Evolutionary conservation across 2,113 vertebrate species (phyloP).

Genomic region (Microtus richardsoni): DNA sequence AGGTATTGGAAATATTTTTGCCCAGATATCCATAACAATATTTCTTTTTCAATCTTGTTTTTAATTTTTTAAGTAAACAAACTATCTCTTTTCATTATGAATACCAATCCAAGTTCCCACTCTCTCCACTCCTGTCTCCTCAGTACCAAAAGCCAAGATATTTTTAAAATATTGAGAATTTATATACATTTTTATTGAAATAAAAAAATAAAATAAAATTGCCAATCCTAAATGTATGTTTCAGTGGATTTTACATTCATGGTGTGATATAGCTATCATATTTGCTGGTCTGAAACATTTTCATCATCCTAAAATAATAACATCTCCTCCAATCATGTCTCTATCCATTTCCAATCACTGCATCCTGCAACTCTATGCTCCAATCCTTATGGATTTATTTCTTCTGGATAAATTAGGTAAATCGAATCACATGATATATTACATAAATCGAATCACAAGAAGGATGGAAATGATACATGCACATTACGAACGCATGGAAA

Average conservation of each 20-base stretch:
- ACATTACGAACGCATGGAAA: not conserved
- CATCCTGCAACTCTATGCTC: not conserved
- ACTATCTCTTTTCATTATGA: too few relatives aligned
- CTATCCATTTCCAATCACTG: not conserved
- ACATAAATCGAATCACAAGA: too few relatives aligned
- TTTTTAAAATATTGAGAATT: not conserved
- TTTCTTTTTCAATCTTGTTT: not conserved
- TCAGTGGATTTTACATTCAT: not conserved
- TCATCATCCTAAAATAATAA: not conserved
- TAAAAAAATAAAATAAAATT: not conserved
- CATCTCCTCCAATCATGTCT: not conserved
- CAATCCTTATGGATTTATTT: not conserved
- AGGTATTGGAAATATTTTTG: not conserved
- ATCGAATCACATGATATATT: not conserved
- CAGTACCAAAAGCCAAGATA: not conserved
- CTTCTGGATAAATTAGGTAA: not conserved
- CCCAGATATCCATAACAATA: not conserved
- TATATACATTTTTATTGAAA: not conserved
- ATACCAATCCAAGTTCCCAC: too few relatives aligned
- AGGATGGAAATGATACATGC: not conserved
- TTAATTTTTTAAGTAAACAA: too few relatives aligned
- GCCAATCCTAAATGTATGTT: not conserved
- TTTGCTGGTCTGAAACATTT: not conserved
- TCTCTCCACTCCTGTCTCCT: not conserved
- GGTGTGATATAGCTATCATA: not conserved